phyloP scores from a whole-genome alignment of 2,888 invertebrate genomes.

The Drosophila infuscata region DNA sequence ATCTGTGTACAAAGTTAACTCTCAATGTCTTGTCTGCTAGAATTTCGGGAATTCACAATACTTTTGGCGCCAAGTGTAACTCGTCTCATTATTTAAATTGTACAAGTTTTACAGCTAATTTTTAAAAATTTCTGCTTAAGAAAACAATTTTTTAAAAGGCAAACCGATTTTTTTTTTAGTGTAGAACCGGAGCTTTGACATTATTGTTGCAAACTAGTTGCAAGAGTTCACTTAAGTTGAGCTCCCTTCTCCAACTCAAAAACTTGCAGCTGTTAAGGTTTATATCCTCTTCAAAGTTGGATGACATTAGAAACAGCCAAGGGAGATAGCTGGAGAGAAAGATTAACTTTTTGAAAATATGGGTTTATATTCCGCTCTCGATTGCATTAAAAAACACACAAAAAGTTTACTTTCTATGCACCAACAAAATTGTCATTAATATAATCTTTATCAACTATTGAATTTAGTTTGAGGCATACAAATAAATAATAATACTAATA shows the following conservation, averaged over 20 bases:
- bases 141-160: background rate
- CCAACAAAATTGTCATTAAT: too few species aligned
- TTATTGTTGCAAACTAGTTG: conserved; percentile 30
- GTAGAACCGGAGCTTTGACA: conserved; percentile 23
- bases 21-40: background rate
- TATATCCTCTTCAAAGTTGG: conserved; percentile 5
- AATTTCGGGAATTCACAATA: background rate
- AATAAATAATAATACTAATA: too few species aligned
- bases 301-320: background rate
- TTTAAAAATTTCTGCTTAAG: background rate
- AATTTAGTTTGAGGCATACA: too few species aligned
- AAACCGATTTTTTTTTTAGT: conserved; percentile 1
- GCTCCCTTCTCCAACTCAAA: conserved; percentile 10
- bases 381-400: too few species aligned
- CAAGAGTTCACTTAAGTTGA: conserved; percentile 17
- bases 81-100: background rate
- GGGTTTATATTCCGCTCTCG: too few species aligned
- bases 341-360: background rate
- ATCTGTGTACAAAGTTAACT: background rate
- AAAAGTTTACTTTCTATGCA: too few species aligned
- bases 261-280: conserved; percentile 50
- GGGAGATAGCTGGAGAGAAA: background rate
- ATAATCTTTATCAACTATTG: background rate
- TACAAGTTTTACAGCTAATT: too few species aligned
- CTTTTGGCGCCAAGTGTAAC: background rate